These are phyloP conservation scores for Astreopora myriophthalma DNA, from an alignment of 64 coral and sea anemone species.

Conservation along the genomic window DNA sequence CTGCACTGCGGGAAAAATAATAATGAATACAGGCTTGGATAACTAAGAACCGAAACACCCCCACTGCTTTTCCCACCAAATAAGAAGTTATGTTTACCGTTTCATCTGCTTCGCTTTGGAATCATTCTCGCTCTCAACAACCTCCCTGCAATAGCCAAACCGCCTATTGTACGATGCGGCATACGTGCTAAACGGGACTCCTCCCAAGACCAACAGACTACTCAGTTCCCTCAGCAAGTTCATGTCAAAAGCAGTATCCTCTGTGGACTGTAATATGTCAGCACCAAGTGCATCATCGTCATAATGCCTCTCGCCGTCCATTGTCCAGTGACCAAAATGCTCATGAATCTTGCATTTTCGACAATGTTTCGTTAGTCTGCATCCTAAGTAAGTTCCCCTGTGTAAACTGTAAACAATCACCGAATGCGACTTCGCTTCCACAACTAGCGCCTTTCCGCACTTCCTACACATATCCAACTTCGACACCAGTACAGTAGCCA, in stretches of 20 bases:
- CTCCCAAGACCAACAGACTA: neutral
- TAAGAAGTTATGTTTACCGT: too few relatives aligned
- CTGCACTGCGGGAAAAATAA: too few relatives aligned
- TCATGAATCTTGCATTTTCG: slow-evolving; percentile 3
- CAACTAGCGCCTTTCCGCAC: neutral
- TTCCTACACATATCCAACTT: too few relatives aligned
- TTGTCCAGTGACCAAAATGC: slow-evolving; percentile 9
- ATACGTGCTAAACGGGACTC: slow-evolving; percentile 6
- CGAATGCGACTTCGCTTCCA: neutral
- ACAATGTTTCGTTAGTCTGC: neutral
- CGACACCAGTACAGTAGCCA: too few relatives aligned
- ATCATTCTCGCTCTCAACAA: too few relatives aligned
- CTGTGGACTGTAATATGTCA: neutral
- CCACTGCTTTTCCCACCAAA: too few relatives aligned
- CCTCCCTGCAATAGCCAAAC: too few relatives aligned
- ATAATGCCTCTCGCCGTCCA: neutral
- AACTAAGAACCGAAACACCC: too few relatives aligned
- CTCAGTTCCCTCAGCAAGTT: neutral
- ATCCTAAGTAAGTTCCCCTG: slow-evolving; percentile 13
- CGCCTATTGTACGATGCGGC: neutral
- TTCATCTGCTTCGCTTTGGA: too few relatives aligned
- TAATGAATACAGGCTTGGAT: too few relatives aligned
- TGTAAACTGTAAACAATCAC: slow-evolving; percentile 36
- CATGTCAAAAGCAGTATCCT: slow-evolving; percentile 38
- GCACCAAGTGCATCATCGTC: neutral